Base-by-base conservation (phyloP, 2,113 vertebrate genomes). In the Sinocyclocheilus anophthalmus region DNA sequence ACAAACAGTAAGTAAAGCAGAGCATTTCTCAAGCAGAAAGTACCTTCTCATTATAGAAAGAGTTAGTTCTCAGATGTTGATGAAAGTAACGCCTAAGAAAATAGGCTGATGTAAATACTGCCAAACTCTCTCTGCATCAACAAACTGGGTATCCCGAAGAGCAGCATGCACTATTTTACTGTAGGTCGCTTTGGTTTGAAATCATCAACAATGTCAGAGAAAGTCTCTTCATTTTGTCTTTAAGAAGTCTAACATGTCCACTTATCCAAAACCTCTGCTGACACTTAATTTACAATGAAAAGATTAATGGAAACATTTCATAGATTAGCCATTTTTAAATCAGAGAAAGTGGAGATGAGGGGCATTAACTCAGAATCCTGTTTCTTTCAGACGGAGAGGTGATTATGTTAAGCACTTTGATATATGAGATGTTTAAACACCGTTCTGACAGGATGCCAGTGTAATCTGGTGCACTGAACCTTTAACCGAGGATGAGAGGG, bases 391-490 rank as follows among this genome's bases (percentile, higher is more conserved):
- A 24, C 61, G 5, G 37, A 39, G 39, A 22, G 20, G 65, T 69
- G 12, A 48, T 13, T 65, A 6, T 48, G 26, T 26, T 48, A 80
- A 80, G 55, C 55, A 18, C 67, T 53, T 65, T 84, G 30, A 84
- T 75, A n/a, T 53, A 78, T 37, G 37, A 45, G 65, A 59, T 26
- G 55, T 33, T 73, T 55, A 39, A 85, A n/a, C 26, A 73, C 67
- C 8, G 13, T 59, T 45, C 67, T 61, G 67, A 61, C 77, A 20
- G 63, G 5, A 57, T 63, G 39, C 81, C 42, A 42, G 42, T 48
- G 59, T 82, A 22, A 86, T 59, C 67, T 63, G 11, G 39, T 53
- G 78, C 55, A 75, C 4, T 53, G 24, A 81, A 81, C 13, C 59
- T 70, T 81, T 50, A 20, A 63, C 0, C 42, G 59, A 45, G 48